phyloP scores from a whole-genome alignment of 1,140 invertebrate genomes.

The Pentalonia nigronervosa region DNA sequence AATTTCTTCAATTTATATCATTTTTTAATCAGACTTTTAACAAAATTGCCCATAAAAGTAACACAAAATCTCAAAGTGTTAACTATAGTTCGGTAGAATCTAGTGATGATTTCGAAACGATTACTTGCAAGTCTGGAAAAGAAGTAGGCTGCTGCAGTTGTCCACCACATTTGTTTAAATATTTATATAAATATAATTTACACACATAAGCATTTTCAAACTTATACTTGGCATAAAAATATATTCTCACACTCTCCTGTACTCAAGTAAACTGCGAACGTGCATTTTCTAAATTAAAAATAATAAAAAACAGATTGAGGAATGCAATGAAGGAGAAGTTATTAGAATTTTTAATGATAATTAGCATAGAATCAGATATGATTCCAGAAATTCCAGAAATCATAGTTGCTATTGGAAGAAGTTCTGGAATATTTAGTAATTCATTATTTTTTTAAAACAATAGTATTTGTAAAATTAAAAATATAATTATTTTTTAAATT shows the following conservation, averaged over 20 bases:
- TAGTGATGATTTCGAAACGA: not conserved
- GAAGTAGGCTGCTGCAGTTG: constrained; percentile 11
- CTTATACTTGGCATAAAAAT: constrained; percentile 42
- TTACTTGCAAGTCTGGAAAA: not conserved
- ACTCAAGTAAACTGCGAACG: constrained; percentile 41
- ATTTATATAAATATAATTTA: constrained; percentile 38
- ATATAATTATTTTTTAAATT: too few species aligned
- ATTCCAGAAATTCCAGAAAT: not conserved
- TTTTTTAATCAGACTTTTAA: constrained; percentile 18
- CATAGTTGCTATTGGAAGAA: not conserved
- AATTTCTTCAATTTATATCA: constrained; percentile 30
- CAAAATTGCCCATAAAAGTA: too few species aligned
- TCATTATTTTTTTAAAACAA: too few species aligned
- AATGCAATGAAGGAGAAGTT: constrained; percentile 20
- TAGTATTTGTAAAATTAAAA: too few species aligned
- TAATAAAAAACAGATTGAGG: constrained; percentile 32
- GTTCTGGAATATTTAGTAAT: too few species aligned
- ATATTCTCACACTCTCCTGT: constrained; percentile 22
- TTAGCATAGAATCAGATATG: not conserved
- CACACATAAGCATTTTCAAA: constrained; percentile 20
- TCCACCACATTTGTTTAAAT: constrained; percentile 24
- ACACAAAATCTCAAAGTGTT: too few species aligned
- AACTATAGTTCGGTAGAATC: constrained; percentile 2
- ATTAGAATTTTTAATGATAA: constrained; percentile 51
- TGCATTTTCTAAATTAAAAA: constrained; percentile 41